Conservation (phyloP, 2,797 vertebrate species). For the Galaxias olidus region DNA sequence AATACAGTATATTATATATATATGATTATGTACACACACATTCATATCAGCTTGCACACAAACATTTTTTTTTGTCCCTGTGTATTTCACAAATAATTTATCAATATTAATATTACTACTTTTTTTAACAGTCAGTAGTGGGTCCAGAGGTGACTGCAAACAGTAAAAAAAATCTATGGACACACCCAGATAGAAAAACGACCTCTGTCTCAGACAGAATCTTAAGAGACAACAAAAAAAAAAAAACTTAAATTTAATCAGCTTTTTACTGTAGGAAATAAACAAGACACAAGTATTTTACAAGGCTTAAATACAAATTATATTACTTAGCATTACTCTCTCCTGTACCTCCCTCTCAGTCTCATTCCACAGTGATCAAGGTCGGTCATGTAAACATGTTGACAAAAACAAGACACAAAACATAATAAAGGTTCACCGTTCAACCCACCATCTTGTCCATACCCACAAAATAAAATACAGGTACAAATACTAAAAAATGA, state of each 20-base stretch:
- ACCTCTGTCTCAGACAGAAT: conserved; percentile 14
- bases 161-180: conserved; percentile 60
- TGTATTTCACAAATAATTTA: conserved; percentile 81
- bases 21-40: conserved; percentile 50
- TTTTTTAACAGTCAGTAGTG: conserved; percentile 72
- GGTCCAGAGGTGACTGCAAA: conserved; percentile 65
- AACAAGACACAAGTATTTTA: conserved; percentile 48
- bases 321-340: conserved; percentile 62
- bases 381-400: conserved; percentile 84
- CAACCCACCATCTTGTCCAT: conserved; percentile 53
- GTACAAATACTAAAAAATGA: conserved; percentile 48
- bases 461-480: conserved; percentile 63
- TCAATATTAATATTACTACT: conserved; percentile 76
- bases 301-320: conserved; percentile 73
- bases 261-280: conserved; percentile 58
- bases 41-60: conserved; percentile 35
- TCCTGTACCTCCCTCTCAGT: conserved; percentile 53
- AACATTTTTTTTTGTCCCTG: conserved; percentile 61
- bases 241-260: conserved; percentile 43
- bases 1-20: conserved; percentile 65
- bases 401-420: conserved; percentile 65
- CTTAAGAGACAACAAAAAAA: conserved; percentile 56
- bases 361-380: conserved; percentile 82
- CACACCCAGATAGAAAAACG: conserved; percentile 56
- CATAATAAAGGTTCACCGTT: conserved; percentile 57